Evolutionary conservation across 2,797 vertebrate species (phyloP).

Genomic region (Eleutherodactylus coqui): DNA sequence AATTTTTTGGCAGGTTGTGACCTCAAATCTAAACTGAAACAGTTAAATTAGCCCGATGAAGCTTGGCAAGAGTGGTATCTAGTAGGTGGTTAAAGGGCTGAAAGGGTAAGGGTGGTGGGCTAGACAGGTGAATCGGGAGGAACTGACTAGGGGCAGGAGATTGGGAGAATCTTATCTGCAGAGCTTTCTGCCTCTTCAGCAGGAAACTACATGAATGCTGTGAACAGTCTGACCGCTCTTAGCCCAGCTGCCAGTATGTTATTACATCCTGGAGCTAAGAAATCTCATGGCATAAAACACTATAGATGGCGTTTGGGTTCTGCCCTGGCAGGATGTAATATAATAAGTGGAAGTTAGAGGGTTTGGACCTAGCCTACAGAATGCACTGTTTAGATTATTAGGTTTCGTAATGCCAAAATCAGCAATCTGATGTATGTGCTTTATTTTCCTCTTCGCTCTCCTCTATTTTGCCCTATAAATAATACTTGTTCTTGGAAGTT

Average conservation of each 20-base stretch:
- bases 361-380: neutral
- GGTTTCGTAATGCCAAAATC: no score
- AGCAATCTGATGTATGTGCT: neutral
- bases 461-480: neutral
- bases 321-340: neutral
- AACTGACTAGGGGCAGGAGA: neutral
- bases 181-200: neutral
- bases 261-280: neutral
- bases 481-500: neutral
- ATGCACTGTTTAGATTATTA: no score
- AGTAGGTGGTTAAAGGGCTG: no score
- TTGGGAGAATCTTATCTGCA: neutral
- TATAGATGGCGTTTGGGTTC: neutral
- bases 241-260: neutral
- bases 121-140: neutral
- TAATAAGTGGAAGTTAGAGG: neutral
- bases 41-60: no score
- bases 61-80: no score
- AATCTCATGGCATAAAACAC: neutral
- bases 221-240: neutral
- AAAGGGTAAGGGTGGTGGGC: no score
- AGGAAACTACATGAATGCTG: slow-evolving; percentile 5
- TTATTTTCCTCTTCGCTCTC: neutral
- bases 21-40: no score
- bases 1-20: no score